Evolutionary conservation across 2,797 vertebrate species (phyloP).

Genomic region (Phoeniculus purpureus): DNA sequence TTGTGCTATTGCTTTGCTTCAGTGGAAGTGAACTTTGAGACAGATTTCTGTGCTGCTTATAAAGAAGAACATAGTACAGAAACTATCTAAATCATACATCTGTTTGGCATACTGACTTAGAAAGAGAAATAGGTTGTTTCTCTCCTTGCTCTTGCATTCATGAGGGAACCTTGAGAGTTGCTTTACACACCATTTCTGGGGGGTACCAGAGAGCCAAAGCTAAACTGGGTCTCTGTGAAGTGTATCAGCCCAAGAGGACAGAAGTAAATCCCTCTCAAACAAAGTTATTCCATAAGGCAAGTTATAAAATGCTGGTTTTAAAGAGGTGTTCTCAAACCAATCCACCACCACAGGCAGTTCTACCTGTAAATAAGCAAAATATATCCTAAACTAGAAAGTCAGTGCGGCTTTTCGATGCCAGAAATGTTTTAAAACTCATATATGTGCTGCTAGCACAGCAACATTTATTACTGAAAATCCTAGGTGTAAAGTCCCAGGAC

Average conservation of each 20-base stretch:
- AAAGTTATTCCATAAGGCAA: neutral
- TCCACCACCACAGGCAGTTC: neutral
- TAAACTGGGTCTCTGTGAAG: neutral
- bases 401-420: neutral
- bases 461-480: slow-evolving; percentile 29
- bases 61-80: neutral
- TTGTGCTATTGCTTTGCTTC: neutral
- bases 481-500: slow-evolving; percentile 59
- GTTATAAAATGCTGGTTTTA: neutral
- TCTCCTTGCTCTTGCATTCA: neutral
- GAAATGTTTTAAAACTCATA: neutral
- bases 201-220: neutral
- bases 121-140: neutral
- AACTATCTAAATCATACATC: neutral
- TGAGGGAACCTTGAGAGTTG: neutral
- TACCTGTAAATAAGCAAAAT: neutral
- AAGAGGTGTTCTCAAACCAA: neutral
- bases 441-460: neutral
- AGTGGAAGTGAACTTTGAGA: neutral
- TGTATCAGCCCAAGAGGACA: neutral
- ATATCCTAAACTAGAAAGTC: neutral
- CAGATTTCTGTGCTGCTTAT: neutral
- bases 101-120: neutral
- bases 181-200: neutral
- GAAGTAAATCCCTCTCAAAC: neutral